Evolutionary conservation across 2,797 vertebrate genomes (phyloP).

Genomic region (Sebastes iracundus): DNA sequence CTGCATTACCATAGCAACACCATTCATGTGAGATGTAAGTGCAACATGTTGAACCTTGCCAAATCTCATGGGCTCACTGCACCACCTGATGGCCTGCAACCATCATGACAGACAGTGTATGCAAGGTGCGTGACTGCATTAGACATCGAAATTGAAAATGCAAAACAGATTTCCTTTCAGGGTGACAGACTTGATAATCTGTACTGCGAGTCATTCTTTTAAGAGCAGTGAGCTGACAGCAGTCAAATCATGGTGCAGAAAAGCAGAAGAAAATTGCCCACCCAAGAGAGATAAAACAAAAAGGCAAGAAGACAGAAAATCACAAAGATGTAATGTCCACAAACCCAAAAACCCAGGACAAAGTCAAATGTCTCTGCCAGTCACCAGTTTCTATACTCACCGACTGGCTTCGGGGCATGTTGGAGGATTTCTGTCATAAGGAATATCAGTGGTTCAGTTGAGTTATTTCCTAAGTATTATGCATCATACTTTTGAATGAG

Average conservation of each 20-base stretch:
- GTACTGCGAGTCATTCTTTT: not conserved
- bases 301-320: slow-evolving; percentile 5
- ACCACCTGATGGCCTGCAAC: slow-evolving; percentile 69
- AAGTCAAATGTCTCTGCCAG: not conserved
- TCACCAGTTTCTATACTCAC: slow-evolving; percentile 67
- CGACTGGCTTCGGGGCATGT: slow-evolving; percentile 52
- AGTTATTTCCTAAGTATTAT: not conserved
- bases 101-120: slow-evolving; percentile 61
- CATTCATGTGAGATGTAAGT: slow-evolving; percentile 43
- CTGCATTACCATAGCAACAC: slow-evolving; percentile 76
- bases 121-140: not conserved
- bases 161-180: not conserved
- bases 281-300: not conserved
- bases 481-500: not conserved
- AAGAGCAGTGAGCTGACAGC: not conserved
- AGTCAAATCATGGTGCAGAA: not conserved
- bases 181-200: not conserved
- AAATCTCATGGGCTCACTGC: slow-evolving; percentile 62
- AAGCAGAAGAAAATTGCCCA: slow-evolving; percentile 15
- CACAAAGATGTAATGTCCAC: slow-evolving; percentile 1
- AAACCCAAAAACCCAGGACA: slow-evolving; percentile 10
- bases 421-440: slow-evolving; percentile 70
- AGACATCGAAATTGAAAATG: not conserved
- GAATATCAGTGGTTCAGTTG: slow-evolving; percentile 44
- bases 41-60: slow-evolving; percentile 21